These are phyloP conservation scores for Apteryx mantelli DNA, from an alignment of 2,113 vertebrate species.

Conservation along the genomic window DNA sequence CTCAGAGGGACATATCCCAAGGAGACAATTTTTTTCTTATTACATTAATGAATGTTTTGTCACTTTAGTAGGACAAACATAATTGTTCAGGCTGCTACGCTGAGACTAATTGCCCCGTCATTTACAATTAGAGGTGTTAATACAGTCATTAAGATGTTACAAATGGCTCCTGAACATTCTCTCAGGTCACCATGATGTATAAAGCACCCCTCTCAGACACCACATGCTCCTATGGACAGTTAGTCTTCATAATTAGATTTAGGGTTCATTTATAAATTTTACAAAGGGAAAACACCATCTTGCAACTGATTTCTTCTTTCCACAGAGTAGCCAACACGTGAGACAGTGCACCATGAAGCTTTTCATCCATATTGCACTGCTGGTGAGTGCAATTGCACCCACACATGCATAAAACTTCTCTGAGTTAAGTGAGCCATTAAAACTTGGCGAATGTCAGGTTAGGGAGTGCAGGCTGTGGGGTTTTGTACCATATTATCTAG, in stretches of 20 bases:
- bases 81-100: conserved; percentile 22
- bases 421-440: neutral
- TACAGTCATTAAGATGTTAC: conserved; percentile 3
- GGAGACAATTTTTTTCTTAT: neutral
- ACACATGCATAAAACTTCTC: neutral
- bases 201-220: neutral
- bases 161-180: neutral
- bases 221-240: neutral
- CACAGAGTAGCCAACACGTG: rapidly evolving
- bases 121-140: conserved; percentile 46
- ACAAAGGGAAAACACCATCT: neutral
- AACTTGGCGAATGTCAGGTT: neutral
- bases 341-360: neutral
- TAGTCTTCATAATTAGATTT: neutral
- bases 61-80: neutral
- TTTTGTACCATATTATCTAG: neutral
- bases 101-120: conserved; percentile 38
- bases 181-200: rapidly evolving
- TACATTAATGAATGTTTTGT: conserved; percentile 50
- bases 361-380: neutral
- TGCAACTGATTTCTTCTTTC: neutral
- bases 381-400: neutral
- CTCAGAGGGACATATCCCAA: neutral
- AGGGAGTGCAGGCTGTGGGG: neutral
- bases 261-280: neutral